Evolutionary conservation across 1,140 invertebrate genomes (phyloP).

Genomic region (Ceratina japonica): DNA sequence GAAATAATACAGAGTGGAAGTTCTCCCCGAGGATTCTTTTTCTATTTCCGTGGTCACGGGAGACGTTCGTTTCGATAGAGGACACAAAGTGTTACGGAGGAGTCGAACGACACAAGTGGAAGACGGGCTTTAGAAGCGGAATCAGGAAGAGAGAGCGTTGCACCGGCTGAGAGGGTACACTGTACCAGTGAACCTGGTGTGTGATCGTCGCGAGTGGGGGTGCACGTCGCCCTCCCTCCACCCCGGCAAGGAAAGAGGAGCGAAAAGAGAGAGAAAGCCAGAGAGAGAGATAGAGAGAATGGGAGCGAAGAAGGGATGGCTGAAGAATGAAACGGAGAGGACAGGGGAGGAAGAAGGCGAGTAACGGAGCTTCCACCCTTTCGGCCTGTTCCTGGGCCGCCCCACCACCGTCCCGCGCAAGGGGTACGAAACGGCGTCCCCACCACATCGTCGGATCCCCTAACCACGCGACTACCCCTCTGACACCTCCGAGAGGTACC

Average conservation of each 20-base stretch:
- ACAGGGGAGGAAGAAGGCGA: not conserved
- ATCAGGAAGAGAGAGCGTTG: constrained; percentile 79
- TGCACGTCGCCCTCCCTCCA: constrained; percentile 58
- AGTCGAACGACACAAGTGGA: no score
- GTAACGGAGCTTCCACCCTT: constrained; percentile 31
- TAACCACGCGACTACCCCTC: not conserved
- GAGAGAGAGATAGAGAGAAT: constrained; percentile 6
- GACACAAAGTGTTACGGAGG: no score
- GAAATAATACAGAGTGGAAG: no score
- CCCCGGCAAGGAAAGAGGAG: not conserved
- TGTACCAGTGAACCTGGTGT: constrained; percentile 78
- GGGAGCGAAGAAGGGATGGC: constrained; percentile 1
- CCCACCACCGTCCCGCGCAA: not conserved
- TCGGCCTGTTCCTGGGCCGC: not conserved
- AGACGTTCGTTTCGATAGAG: no score
- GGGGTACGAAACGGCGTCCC: not conserved
- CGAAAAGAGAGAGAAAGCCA: no score
- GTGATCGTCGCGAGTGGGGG: constrained; percentile 53
- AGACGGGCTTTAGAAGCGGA: constrained; percentile 60
- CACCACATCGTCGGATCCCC: not conserved
- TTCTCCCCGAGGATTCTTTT: no score
- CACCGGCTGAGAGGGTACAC: constrained; percentile 75
- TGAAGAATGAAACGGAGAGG: not conserved
- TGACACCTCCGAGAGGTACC: not conserved
- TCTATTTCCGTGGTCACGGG: no score